Evolutionary conservation across 2,888 invertebrate species (phyloP).

Genomic region (Blera fallax): DNA sequence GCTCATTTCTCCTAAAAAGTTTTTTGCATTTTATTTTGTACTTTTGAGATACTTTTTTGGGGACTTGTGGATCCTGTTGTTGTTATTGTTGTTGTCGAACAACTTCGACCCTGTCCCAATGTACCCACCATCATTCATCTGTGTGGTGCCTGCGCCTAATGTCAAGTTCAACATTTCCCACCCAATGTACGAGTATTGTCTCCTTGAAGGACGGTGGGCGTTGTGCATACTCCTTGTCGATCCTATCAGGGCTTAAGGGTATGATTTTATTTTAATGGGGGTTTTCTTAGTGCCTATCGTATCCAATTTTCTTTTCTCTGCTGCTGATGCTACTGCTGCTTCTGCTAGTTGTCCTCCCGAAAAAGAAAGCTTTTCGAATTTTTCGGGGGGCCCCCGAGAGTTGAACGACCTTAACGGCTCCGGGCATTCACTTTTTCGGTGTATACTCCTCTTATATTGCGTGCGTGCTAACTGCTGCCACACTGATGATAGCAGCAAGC

Average conservation of each 20-base stretch:
- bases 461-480: conserved; percentile 41
- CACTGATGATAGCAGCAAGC: conserved; percentile 13
- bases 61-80: conserved; percentile 50
- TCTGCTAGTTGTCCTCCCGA: background rate
- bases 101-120: conserved; percentile 38
- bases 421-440: conserved; percentile 57
- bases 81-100: conserved; percentile 18
- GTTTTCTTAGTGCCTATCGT: conserved; percentile 39
- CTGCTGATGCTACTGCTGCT: background rate
- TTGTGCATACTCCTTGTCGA: background rate
- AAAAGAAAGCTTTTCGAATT: conserved; percentile 20
- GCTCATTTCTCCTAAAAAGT: conserved; percentile 9
- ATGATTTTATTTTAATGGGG: conserved; percentile 24
- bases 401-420: conserved; percentile 61
- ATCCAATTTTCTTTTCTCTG: conserved; percentile 19
- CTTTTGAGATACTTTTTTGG: background rate
- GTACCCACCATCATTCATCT: conserved; percentile 33
- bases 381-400: conserved; percentile 30
- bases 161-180: conserved; percentile 62
- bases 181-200: background rate
- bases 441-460: conserved; percentile 16
- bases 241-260: conserved; percentile 6
- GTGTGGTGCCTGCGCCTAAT: conserved; percentile 45
- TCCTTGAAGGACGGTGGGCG: conserved; percentile 57
- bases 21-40: conserved; percentile 3